A percentile compares a stretch with the other conserved stretches of the same genome.
These are phyloP conservation scores for Agrypnus murinus DNA, from an alignment of 2,888 invertebrate species.

Conservation along the genomic window DNA sequence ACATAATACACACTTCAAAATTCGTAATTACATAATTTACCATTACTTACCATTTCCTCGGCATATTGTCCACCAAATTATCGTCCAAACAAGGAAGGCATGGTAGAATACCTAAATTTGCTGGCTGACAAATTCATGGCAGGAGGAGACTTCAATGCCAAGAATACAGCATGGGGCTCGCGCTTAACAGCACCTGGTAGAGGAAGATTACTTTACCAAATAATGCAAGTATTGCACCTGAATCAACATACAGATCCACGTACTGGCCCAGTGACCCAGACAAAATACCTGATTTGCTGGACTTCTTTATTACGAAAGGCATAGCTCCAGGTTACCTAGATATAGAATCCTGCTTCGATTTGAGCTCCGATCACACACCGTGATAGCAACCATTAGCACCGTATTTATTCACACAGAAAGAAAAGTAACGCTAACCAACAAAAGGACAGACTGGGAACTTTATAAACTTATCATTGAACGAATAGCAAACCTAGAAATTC, in stretches of 20 bases:
- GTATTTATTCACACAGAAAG: neutral
- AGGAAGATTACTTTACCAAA: neutral
- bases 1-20: too few relatives aligned
- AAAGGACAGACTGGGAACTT: constrained; percentile 13
- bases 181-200: constrained; percentile 1
- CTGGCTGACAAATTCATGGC: neutral
- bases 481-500: neutral
- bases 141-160: too few relatives aligned
- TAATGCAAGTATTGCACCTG: constrained; percentile 3
- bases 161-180: too few relatives aligned
- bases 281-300: too few relatives aligned
- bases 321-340: too few relatives aligned
- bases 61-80: constrained; percentile 1
- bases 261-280: too few relatives aligned
- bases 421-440: constrained; percentile 1
- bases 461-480: constrained; percentile 1
- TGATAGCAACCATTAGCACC: constrained; percentile 15
- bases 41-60: too few relatives aligned
- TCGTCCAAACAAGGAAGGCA: constrained; percentile 1
- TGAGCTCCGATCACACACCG: constrained; percentile 2
- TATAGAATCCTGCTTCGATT: neutral
- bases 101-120: constrained; percentile 1
- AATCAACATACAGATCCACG: constrained; percentile 4
- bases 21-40: too few relatives aligned
- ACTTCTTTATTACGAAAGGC: constrained; percentile 22